phyloP scores from a whole-genome alignment of 2,113 vertebrate genomes.

The Syngnathus scovelli region DNA sequence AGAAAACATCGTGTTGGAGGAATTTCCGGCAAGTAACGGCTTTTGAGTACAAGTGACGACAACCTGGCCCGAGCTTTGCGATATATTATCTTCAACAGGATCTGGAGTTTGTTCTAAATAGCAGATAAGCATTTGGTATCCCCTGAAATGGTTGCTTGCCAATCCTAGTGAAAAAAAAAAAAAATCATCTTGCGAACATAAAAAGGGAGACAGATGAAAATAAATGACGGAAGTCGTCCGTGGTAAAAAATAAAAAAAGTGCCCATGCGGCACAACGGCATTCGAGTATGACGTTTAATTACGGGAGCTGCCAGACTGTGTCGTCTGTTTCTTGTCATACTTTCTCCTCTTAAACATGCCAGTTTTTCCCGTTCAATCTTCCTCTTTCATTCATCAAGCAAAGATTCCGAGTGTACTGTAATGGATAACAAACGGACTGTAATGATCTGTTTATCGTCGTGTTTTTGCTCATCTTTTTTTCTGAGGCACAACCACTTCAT shows the following conservation, averaged over 20 bases:
- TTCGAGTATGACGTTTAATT: constrained; percentile 40
- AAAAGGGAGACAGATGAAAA: constrained; percentile 6
- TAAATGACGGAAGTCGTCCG: background rate
- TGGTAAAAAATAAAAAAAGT: constrained; percentile 11
- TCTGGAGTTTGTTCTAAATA: no score
- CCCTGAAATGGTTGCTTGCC: no score
- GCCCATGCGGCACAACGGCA: constrained; percentile 23
- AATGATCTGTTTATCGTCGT: background rate
- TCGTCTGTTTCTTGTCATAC: constrained; percentile 5
- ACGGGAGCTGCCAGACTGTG: constrained; percentile 44
- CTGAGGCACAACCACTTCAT: background rate
- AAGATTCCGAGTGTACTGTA: background rate
- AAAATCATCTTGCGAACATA: background rate
- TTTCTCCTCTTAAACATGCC: background rate
- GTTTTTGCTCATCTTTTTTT: background rate
- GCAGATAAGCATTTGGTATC: no score
- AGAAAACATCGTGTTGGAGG: no score
- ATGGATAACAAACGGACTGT: background rate
- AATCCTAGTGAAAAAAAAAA: no score
- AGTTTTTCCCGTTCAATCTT: background rate
- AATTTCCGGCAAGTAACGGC: no score
- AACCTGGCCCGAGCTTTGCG: no score
- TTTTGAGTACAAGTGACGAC: no score
- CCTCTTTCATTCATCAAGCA: background rate
- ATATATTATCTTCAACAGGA: no score